Evolutionary conservation across 2,888 invertebrate genomes (phyloP), one percentile per base, ranked within the genome.

Genomic region (Megalurothrips usitatus): DNA sequence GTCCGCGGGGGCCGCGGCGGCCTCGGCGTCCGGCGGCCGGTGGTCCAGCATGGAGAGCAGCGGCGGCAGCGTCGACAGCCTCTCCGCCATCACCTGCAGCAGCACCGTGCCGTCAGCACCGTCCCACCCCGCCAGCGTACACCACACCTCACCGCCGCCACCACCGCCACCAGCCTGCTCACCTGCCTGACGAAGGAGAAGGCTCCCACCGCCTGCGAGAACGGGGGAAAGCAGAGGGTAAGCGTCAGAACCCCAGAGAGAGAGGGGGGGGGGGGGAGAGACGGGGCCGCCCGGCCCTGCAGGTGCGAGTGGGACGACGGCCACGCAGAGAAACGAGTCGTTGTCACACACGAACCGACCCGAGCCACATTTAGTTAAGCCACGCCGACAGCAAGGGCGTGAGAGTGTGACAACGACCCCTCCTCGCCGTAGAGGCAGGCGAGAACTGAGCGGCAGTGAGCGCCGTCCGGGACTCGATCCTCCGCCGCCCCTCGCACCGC

Each of bases 1-100:
- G 81, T 26, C 48, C 79, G 81, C 68, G 68, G 58, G 58, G 58
- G 68, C 68, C 23, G 26, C 58, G 58, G 58, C 14, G 12, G 58
- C 58, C 14, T 3, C 23, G 0, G 68, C 68, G 23, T n/a, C 23
- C 11, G 23, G 23, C 23, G 26, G 68, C 68, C 68, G 68, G 23
- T 75, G 68, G 23, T 75, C 23, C 26, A 75, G 68, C 68, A 12
- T n/a, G 23, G 68, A 75, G 9, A 75, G 26, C 68, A 75, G 68
- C 23, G 68, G 68, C 23, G 68, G 68, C 23, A 75, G 68, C 68
- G 68, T 75, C 9, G 68, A 75, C 68, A 75, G 26, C 26, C 68
- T 23, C 23, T 75, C 68, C 23, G 68, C n/a, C 68, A 75, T n/a
- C 23, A 75, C 68, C 68, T 75, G 68, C 26, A 26, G 26, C 6